These are phyloP conservation scores for Leptarthrus brevirostris DNA, from an alignment of 2,888 invertebrate species.

Conservation along the genomic window DNA sequence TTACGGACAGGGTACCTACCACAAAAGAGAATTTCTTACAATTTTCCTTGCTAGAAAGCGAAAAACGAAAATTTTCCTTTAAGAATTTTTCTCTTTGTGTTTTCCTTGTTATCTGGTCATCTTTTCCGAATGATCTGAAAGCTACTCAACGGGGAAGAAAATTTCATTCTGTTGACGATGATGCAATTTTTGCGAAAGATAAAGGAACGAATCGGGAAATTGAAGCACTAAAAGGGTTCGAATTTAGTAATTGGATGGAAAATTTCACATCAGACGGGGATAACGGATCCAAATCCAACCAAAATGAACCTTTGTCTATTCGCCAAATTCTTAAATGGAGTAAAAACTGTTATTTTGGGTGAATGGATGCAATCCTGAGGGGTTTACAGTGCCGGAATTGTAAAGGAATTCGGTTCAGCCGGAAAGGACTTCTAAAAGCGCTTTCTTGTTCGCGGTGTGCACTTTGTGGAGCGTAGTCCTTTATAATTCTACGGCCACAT, in stretches of 20 bases:
- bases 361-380: too few relatives aligned
- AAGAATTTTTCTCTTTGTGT: conserved; percentile 22
- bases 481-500: too few relatives aligned
- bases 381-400: too few relatives aligned
- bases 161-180: conserved; percentile 34
- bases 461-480: too few relatives aligned
- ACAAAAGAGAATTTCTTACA: not conserved
- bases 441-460: too few relatives aligned
- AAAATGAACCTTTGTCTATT: not conserved
- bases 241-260: conserved; percentile 41
- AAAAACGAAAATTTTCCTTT: not conserved
- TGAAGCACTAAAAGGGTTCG: conserved; percentile 31
- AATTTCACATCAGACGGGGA: not conserved
- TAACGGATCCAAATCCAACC: not conserved
- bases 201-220: conserved; percentile 27
- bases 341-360: too few relatives aligned
- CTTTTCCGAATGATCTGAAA: conserved; percentile 31
- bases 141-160: conserved; percentile 23
- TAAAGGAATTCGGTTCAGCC: too few relatives aligned
- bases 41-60: too few relatives aligned
- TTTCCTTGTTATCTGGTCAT: conserved; percentile 31
- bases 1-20: not conserved
- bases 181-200: conserved; percentile 30
- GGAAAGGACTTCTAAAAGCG: too few relatives aligned
- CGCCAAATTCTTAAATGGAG: too few relatives aligned